phyloP scores from a whole-genome alignment of 1,140 invertebrate genomes.

The Macrocentrus cingulum region DNA sequence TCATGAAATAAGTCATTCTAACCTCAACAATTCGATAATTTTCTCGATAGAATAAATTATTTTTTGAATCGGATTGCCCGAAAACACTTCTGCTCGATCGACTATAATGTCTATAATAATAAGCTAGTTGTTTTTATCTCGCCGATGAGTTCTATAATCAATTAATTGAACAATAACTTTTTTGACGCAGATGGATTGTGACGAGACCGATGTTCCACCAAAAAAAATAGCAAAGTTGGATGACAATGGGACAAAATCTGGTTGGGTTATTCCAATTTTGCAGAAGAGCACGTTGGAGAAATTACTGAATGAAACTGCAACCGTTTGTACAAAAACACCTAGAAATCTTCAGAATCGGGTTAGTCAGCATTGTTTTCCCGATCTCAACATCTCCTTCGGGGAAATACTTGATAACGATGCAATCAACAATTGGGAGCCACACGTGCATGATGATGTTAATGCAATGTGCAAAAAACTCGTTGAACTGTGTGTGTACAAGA shows the following conservation, averaged over 20 bases:
- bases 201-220: constrained; percentile 79
- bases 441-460: constrained; percentile 94
- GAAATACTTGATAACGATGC: constrained; percentile 98
- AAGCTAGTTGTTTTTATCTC: too few species aligned
- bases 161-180: too few species aligned
- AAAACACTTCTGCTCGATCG: too few species aligned
- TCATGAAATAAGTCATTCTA: too few species aligned
- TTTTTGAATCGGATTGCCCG: too few species aligned
- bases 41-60: too few species aligned
- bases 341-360: constrained; percentile 87
- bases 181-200: too few species aligned
- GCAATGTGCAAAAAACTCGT: constrained; percentile 90
- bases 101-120: too few species aligned
- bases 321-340: constrained; percentile 78
- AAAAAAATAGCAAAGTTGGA: constrained; percentile 84
- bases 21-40: too few species aligned
- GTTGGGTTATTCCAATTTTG: constrained; percentile 96
- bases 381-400: constrained; percentile 92
- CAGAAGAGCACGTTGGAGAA: constrained; percentile 94
- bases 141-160: too few species aligned
- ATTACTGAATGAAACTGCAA: constrained; percentile 85
- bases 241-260: constrained; percentile 91
- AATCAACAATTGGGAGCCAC: constrained; percentile 95
- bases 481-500: constrained; percentile 87
- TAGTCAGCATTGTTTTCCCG: constrained; percentile 93